Evolutionary conservation across 2,888 invertebrate species (phyloP), one percentile per base, ranked within the genome.

Genomic region (Watsonalla cultraria): DNA sequence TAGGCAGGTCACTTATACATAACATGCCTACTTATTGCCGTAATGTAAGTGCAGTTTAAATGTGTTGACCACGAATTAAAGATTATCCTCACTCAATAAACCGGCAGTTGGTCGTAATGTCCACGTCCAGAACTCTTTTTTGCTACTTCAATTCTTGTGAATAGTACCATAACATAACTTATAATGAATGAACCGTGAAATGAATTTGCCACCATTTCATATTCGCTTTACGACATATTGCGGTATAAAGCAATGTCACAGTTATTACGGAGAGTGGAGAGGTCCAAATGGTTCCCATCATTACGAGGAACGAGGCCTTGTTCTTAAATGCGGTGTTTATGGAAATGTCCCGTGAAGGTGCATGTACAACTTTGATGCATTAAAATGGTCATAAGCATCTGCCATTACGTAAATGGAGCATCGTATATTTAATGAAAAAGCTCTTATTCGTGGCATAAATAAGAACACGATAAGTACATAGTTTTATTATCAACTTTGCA

Each of bases 301-400:
- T 75, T 68, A 72, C 62, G 53, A 56, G 58, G 57, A 62, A 65
- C 61, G 65, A 61, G 63, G 57, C 59, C 69, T 68, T 64, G 71
- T 72, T 61, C 67, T 59, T 74, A 72, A 73, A 76, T 70, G 74
- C 60, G 53, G 51, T 64, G 61, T 75, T 80, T 80, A 78, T 80
- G 77, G 72, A 76, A 80, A 80, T 80, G 55, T 61, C 59, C 57
- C 55, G 53, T 50, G 55, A 54, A 49, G 37, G 49, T 62, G 53
- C 59, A 62, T 58, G 65, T 66, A 66, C 61, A 62, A 58, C 64
- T 64, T 66, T 65, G 67, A 69, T 68, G 67, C 58, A 65, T 69
- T 65, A 65, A 65, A 64, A 60, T 69, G 58, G 55, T 55, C 39
- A 51, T 59, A 64, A 64, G 61, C 58, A 55, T 56, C 55, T 56